Evolutionary conservation across 2,888 invertebrate species (phyloP).

Genomic region (Euplexia lucipara): DNA sequence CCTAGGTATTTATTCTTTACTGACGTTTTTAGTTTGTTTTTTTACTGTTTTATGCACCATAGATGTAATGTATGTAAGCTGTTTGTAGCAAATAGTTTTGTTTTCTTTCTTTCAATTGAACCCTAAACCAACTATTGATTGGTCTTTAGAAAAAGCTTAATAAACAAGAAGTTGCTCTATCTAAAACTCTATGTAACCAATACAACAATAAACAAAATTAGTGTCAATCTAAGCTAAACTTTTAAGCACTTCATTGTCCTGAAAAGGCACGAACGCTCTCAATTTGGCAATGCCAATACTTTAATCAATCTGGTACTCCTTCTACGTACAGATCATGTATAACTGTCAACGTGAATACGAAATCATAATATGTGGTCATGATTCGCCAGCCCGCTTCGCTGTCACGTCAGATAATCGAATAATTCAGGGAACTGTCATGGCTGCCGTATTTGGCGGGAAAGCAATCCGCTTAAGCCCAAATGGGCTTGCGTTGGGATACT

Average conservation of each 20-base stretch:
- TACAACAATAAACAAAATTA: constrained; percentile 61
- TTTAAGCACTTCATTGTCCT: constrained; percentile 60
- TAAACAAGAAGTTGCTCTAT: not conserved
- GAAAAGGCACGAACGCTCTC: constrained; percentile 70
- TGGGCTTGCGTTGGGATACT: constrained; percentile 82
- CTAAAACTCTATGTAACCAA: constrained; percentile 9
- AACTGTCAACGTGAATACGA: constrained; percentile 62
- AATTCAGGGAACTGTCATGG: constrained; percentile 89
- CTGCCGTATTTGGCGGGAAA: constrained; percentile 90
- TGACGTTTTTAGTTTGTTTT: too few relatives aligned
- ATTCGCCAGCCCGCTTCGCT: constrained; percentile 69
- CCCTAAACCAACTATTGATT: not conserved
- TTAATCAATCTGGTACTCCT: constrained; percentile 77
- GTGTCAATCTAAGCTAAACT: constrained; percentile 49
- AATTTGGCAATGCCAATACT: constrained; percentile 82
- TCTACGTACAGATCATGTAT: constrained; percentile 62
- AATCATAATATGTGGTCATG: constrained; percentile 75
- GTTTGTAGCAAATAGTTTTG: too few relatives aligned
- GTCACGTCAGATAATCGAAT: constrained; percentile 88
- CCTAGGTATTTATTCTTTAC: too few relatives aligned
- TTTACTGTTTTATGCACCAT: too few relatives aligned
- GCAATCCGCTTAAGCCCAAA: constrained; percentile 88
- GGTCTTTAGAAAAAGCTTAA: not conserved
- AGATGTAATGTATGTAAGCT: too few relatives aligned
- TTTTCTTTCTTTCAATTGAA: too few relatives aligned